Base-by-base conservation (phyloP, 2,888 invertebrate species). In the Andricus curvator region DNA sequence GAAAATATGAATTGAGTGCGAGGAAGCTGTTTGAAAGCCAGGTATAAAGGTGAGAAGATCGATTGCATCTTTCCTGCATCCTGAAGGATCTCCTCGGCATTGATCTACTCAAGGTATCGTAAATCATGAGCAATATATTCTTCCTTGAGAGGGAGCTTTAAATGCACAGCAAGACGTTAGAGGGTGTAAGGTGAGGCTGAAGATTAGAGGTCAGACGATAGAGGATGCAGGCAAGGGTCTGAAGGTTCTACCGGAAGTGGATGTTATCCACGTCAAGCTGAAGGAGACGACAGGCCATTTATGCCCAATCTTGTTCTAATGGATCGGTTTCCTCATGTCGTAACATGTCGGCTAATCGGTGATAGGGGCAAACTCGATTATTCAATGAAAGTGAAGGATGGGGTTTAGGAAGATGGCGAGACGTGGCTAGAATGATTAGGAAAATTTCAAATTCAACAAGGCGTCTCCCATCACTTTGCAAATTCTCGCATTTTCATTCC, bases 221-320 rank as follows among this genome's bases (percentile, higher is more conserved):
- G 25, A 25, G 25, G 62, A 62, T 29, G 62, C 13, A 15, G 62
- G 62, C 15, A 17, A 64, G 29, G 64, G 25, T 25, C 29, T 22
- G 25, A 15, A 25, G 44, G 15, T 15, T 44, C 15, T 17, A 48
- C 17, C 17, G 25, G 29, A 64, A 64, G 64, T 64, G 62, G 62
- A 62, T 15, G 62, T 62, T 62, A 62, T 62, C 62, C 25, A 25
- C 22, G 25, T 66, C n/a, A 37, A 41, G 22, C 9, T 66, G 41
- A 4, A 37, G 66, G n/a, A 22, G 77, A 67, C 62, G 78, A 70
- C 68, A 41, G 68, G 78, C 60, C 77, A 74, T 82, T 82, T 82
- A 80, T 80, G 79, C 80, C 8, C 17, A 68, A 70, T 64, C 68
- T 80, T 48, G 65, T 48, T 64, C 78, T 82, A 82, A 82, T 82